Evolutionary conservation across 64 coral and sea anemone genomes (phyloP).

Genomic region (Cladopsammia gracilis): DNA sequence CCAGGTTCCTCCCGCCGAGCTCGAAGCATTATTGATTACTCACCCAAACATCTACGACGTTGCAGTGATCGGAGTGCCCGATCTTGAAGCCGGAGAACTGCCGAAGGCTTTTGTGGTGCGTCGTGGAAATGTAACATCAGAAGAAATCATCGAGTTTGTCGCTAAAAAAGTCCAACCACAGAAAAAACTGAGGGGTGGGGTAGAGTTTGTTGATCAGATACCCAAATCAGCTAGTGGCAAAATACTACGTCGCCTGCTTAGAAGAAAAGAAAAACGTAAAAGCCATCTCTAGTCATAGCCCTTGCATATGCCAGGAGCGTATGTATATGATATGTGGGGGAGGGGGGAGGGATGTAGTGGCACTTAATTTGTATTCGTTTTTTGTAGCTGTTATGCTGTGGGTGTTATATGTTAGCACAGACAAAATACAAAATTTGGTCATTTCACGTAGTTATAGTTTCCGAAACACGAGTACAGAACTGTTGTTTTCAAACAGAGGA

Average conservation of each 20-base stretch:
- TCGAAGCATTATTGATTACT: constrained; percentile 66
- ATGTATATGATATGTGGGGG: no score
- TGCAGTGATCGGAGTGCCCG: constrained; percentile 78
- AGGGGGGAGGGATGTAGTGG: no score
- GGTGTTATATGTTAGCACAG: no score
- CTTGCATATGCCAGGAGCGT: no score
- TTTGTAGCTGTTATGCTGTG: no score
- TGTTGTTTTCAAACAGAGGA: no score
- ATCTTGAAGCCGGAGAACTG: constrained; percentile 69
- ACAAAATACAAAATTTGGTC: no score
- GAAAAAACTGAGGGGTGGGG: constrained; percentile 73
- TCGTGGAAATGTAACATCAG: constrained; percentile 34
- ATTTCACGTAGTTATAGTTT: no score
- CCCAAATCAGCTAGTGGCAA: constrained; percentile 59
- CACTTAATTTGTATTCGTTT: no score
- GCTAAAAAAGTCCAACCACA: constrained; percentile 51
- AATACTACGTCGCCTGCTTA: constrained; percentile 55
- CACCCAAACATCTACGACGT: constrained; percentile 61
- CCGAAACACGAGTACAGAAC: no score
- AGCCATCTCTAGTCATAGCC: background rate
- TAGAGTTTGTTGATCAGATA: constrained; percentile 63
- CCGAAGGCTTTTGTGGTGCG: constrained; percentile 80
- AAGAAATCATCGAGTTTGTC: constrained; percentile 50
- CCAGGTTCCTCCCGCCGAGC: constrained; percentile 72
- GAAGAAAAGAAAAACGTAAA: constrained; percentile 1